These are phyloP conservation scores for Psittacara wagleri DNA, from an alignment of 2,113 vertebrate species.

Conservation along the genomic window DNA sequence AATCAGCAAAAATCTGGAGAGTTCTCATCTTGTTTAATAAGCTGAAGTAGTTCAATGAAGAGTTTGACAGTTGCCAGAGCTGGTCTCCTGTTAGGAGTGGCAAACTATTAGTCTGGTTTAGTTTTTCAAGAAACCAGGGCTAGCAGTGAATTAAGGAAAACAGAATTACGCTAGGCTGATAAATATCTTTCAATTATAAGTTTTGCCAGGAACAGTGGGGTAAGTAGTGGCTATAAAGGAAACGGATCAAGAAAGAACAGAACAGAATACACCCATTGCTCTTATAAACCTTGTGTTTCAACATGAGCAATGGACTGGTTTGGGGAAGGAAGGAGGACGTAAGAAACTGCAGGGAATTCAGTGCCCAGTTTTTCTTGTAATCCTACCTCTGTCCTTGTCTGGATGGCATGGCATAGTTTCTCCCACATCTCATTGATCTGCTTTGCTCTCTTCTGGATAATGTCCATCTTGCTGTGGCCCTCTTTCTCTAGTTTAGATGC, in stretches of 20 bases:
- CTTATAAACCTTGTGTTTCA: background rate
- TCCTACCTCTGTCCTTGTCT: slow-evolving; percentile 78
- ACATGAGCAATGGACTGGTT: background rate
- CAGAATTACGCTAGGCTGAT: background rate
- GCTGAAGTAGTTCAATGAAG: background rate
- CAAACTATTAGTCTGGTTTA: background rate
- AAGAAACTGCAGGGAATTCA: background rate
- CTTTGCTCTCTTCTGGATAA: slow-evolving; percentile 70
- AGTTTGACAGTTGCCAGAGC: background rate
- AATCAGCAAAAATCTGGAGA: background rate
- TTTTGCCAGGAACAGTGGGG: background rate
- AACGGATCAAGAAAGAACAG: background rate
- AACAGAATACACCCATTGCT: background rate
- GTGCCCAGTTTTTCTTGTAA: background rate
- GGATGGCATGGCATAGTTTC: slow-evolving; percentile 72
- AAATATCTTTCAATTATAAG: background rate
- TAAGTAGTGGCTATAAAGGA: background rate
- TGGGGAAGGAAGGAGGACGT: background rate
- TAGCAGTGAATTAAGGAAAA: background rate
- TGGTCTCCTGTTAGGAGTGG: background rate
- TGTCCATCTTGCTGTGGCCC: slow-evolving; percentile 45
- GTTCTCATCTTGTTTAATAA: background rate
- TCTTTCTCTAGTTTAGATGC: slow-evolving; percentile 65
- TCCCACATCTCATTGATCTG: slow-evolving; percentile 77
- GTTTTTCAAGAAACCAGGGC: background rate